Evolutionary conservation across 1,140 invertebrate genomes (phyloP), one percentile per base, ranked within the genome.

Genomic region (Eumeta japonica): DNA sequence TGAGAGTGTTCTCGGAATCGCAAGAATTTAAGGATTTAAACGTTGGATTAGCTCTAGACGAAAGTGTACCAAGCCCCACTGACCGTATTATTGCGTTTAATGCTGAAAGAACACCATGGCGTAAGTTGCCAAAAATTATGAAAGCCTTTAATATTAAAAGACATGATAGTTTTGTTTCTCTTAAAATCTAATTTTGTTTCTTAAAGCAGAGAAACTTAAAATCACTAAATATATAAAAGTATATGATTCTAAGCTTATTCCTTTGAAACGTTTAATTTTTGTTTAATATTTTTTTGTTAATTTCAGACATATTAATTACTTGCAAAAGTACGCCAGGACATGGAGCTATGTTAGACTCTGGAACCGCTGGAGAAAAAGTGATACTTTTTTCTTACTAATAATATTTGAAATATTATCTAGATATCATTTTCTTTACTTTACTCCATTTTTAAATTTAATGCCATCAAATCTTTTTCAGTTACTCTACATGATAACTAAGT

Each of bases 41-140:
- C 57, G 74, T 94, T 43, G 92, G 90, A 0, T 91, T 94, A 71
- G 83, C 83, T 5, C 54, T 97, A 28, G 93, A 97, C 74, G 94
- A 97, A 78, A 91, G 88, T 13, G 58, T 83, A 16, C 79, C 84
- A 2, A 81, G 68, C 52, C 66, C 76, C 2, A 78, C 81, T 16
- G 78, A 85, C 16, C 62, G 74, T 9, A 86, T 82, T 52, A 65
- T 76, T 27, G 61, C 87, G 7, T 91, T 83, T 54, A 81, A 89
- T 62, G 88, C 82, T 11, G 88, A 91, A 74, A 75, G 86, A 50
- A 75, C 76, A 20, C 67, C 78, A 16, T 87, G 83, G 80, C 78
- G 81, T 68, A 46, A 64, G 60, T 62, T 16, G 20, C 5, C 20
- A 24, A 5, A n/a, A 7, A 24, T 24, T 7, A 7, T 24, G 5